Conservation (phyloP, 1,140 invertebrate species). For the Sminthurides bifidus region DNA sequence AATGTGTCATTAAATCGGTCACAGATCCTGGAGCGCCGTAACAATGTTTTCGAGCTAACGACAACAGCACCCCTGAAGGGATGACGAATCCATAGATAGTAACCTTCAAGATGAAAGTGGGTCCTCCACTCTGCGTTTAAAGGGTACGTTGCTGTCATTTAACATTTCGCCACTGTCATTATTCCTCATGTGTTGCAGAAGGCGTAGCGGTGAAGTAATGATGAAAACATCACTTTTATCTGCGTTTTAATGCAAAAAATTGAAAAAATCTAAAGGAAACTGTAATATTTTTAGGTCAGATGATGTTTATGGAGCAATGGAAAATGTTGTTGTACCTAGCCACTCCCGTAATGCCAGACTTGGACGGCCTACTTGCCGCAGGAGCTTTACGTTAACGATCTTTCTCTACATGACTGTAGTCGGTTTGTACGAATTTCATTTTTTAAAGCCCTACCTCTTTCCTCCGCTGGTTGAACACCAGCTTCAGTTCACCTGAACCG, state of each 20-base stretch:
- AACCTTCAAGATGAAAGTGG: constrained; percentile 49
- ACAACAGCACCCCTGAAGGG: constrained; percentile 44
- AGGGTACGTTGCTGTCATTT: no score
- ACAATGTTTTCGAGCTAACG: constrained; percentile 91
- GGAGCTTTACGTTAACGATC: constrained; percentile 93
- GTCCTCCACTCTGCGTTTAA: constrained; percentile 61
- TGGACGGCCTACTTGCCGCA: constrained; percentile 72
- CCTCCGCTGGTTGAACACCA: no score
- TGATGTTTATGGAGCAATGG: constrained; percentile 98
- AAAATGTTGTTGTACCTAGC: constrained; percentile 91
- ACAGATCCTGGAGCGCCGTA: constrained; percentile 83
- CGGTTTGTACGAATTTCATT: constrained; percentile 43
- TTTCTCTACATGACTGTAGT: constrained; percentile 96
- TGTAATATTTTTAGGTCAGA: constrained; percentile 89
- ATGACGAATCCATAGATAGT: constrained; percentile 39
- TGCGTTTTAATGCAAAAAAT: no score
- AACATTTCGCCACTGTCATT: no score
- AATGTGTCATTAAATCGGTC: no score
- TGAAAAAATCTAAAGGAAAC: not conserved
- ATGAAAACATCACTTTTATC: no score
- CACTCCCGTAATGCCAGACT: constrained; percentile 86
- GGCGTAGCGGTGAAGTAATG: no score
- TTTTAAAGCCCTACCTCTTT: no score
- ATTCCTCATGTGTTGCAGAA: no score
- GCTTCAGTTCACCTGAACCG: no score